Percentiles rank a stretch among this genome's conserved stretches.
Evolutionary conservation across 1,140 invertebrate species (phyloP).

Genomic region (Aradophagus sp.): DNA sequence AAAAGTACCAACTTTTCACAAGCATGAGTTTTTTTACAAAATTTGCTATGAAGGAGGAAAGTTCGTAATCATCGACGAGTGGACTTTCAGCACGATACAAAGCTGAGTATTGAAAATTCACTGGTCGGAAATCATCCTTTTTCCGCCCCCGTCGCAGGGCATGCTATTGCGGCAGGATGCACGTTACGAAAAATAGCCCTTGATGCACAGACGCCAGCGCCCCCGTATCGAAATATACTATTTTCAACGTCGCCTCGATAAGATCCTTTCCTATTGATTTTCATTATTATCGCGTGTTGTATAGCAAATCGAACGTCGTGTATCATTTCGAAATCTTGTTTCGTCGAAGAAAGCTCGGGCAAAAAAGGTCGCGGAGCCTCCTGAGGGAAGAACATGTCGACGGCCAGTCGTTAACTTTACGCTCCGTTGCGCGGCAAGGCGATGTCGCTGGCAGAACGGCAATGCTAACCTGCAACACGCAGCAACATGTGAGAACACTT

Average conservation of each 20-base stretch:
- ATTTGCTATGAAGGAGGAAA: too few relatives aligned
- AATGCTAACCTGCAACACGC: conserved; percentile 51
- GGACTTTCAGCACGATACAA: too few relatives aligned
- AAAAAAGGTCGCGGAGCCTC: conserved; percentile 44
- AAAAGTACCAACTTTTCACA: too few relatives aligned
- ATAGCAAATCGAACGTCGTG: conserved; percentile 55
- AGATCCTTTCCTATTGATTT: conserved; percentile 40
- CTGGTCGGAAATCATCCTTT: too few relatives aligned
- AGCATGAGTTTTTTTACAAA: too few relatives aligned
- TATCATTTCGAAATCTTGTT: conserved; percentile 55
- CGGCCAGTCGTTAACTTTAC: conserved; percentile 59
- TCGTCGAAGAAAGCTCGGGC: conserved; percentile 39
- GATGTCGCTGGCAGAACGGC: conserved; percentile 42
- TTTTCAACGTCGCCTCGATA: conserved; percentile 7
- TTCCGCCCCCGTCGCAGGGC: too few relatives aligned
- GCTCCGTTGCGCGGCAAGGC: conserved; percentile 54
- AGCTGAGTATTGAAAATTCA: too few relatives aligned
- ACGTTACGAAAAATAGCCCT: not conserved
- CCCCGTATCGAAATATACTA: too few relatives aligned
- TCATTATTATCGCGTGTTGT: conserved; percentile 52
- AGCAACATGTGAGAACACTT: conserved; percentile 29
- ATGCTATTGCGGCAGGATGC: too few relatives aligned
- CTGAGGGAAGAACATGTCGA: conserved; percentile 56
- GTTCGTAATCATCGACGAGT: too few relatives aligned
- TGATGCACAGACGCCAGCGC: too few relatives aligned